Conservation (phyloP, 2,113 vertebrate species). For the Tachysurus fulvidraco region DNA sequence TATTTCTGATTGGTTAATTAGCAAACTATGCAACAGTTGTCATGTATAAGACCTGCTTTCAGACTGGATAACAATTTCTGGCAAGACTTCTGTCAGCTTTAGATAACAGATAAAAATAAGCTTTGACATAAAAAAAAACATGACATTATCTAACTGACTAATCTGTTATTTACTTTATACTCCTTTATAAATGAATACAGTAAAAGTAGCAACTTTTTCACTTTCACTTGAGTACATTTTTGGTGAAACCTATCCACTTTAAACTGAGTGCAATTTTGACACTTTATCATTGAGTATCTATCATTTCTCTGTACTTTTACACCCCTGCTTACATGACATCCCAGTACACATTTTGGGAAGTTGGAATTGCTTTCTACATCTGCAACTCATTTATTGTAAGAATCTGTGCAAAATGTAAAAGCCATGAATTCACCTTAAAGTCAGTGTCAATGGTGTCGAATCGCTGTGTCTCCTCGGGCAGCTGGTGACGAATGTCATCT, state of each 20-base stretch:
- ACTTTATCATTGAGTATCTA: background rate
- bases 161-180: background rate
- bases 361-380: too few species aligned
- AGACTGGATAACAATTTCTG: background rate
- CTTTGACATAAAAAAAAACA: background rate
- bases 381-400: too few species aligned
- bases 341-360: background rate
- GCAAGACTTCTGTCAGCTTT: background rate
- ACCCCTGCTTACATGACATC: background rate
- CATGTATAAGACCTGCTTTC: background rate
- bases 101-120: background rate
- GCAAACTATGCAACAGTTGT: background rate
- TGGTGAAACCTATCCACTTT: background rate
- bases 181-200: background rate
- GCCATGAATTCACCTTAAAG: constrained; percentile 75
- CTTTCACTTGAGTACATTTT: background rate
- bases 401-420: background rate
- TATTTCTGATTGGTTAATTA: background rate
- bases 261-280: background rate
- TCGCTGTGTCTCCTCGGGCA: constrained; percentile 73
- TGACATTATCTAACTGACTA: background rate
- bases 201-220: background rate
- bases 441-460: constrained; percentile 74
- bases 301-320: background rate
- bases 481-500: constrained; percentile 77